phyloP scores from a whole-genome alignment of 2,797 vertebrate genomes.

The Alcedo atthis region DNA sequence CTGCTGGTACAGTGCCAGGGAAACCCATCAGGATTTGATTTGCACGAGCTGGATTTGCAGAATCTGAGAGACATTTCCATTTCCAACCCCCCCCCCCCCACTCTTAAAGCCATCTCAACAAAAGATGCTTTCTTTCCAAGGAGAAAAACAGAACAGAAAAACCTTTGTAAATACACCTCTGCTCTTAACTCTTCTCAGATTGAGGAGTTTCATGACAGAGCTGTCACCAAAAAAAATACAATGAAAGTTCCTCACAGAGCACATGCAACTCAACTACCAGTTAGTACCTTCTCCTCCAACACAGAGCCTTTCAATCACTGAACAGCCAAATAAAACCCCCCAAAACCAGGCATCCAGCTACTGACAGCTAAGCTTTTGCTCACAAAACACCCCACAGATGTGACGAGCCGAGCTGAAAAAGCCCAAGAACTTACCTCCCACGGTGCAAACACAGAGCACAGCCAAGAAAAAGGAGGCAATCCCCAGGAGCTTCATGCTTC shows the following conservation, averaged over 20 bases:
- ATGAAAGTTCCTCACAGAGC: background rate
- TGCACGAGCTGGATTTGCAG: background rate
- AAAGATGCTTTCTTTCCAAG: background rate
- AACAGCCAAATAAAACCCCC: background rate
- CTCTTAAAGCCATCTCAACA: background rate
- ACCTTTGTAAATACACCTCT: conserved; percentile 9
- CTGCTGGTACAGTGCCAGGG: background rate
- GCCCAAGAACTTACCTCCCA: conserved; percentile 66
- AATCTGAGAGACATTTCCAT: background rate
- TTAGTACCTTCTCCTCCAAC: background rate
- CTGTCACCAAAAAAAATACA: conserved; percentile 45
- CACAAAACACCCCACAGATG: background rate
- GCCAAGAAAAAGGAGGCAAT: conserved; percentile 70
- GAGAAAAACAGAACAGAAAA: background rate
- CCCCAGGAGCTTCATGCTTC: conserved; percentile 79
- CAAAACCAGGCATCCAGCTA: background rate
- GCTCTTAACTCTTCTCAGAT: background rate
- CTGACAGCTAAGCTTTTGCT: conserved; percentile 6
- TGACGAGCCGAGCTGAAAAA: background rate
- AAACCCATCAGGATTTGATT: background rate
- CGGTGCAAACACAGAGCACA: conserved; percentile 6
- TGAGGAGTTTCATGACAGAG: background rate
- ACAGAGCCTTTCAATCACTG: background rate
- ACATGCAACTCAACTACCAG: background rate
- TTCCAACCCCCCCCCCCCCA: too few species aligned